Conservation (phyloP, 2,797 vertebrate species). For the Delichon dasypus region DNA sequence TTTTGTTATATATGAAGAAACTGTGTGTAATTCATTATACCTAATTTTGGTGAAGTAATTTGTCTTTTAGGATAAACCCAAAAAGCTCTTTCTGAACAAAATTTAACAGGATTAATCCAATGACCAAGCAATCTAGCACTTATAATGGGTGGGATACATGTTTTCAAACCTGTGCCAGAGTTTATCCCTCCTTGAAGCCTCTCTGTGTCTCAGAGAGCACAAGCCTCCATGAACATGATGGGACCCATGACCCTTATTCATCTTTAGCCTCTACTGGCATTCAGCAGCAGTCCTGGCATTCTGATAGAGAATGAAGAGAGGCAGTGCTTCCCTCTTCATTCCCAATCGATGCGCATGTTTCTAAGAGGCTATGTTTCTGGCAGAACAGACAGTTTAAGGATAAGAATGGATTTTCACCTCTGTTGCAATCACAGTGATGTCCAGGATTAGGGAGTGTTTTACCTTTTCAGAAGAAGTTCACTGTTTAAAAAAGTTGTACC, state of each 20-base stretch:
- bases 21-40: neutral
- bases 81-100: neutral
- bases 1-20: neutral
- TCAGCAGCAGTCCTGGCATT: neutral
- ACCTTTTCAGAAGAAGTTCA: neutral
- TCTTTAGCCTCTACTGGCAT: neutral
- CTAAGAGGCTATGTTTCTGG: neutral
- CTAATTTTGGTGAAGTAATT: neutral
- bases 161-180: neutral
- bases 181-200: neutral
- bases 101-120: neutral
- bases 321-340: neutral
- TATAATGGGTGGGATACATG: rapidly evolving
- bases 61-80: neutral
- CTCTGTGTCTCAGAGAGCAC: neutral
- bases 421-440: neutral
- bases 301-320: neutral
- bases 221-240: rapidly evolving
- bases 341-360: neutral
- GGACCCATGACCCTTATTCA: neutral
- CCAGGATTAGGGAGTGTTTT: neutral
- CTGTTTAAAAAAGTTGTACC: neutral
- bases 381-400: neutral
- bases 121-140: rapidly evolving
- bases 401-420: neutral